Base-by-base conservation (phyloP, 2,888 invertebrate genomes). In the Drosophila kokeensis region DNA sequence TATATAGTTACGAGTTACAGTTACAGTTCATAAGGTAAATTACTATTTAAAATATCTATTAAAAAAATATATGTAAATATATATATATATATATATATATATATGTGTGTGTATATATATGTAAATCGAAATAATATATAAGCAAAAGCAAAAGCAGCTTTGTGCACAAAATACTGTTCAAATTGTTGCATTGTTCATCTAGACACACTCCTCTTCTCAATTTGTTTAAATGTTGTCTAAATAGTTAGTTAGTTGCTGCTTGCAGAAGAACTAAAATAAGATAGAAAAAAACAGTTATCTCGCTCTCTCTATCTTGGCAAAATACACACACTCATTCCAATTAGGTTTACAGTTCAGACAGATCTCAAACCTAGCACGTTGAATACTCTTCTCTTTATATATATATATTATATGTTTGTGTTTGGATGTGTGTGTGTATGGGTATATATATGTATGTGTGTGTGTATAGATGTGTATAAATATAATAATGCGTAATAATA, bases 151-250 rank as follows among this genome's bases (percentile, higher is more conserved):
- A 69, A 61, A 64, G 72, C 81, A 65, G 88, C 86, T 82, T 85
- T 85, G 88, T 87, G 82, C 88, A 72, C 81, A 74, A 85, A 76
- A 76, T 76, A 76, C 76, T 76, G 76, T 76, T 76, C 38, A 67
- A 73, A 78, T 73, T 67, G 69, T 73, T 69, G 65, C 58, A 59
- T 61, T 15, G 45, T 45, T 45, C 24, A 24, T 45, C 45, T 45
- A 69, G 58, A 76, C 57, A 70, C 71, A 64, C 42, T 8, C 15
- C 13, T 13, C 7, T 7, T 4, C 24, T 4, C 67, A 15, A 24
- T 55, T 13, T 15, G 5, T 29, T 49, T 48, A 48, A 50, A 40
- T 69, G 54, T 30, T 29, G 65, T 60, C 69, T 70, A 69, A 59
- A 24, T 57, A 58, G 15, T 59, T 62, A 73, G 30, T 74, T 75